A percentile compares a stretch with the other conserved stretches of the same genome.
phyloP scores from a whole-genome alignment of 2,113 vertebrate species.

The Acanthisitta chloris region DNA sequence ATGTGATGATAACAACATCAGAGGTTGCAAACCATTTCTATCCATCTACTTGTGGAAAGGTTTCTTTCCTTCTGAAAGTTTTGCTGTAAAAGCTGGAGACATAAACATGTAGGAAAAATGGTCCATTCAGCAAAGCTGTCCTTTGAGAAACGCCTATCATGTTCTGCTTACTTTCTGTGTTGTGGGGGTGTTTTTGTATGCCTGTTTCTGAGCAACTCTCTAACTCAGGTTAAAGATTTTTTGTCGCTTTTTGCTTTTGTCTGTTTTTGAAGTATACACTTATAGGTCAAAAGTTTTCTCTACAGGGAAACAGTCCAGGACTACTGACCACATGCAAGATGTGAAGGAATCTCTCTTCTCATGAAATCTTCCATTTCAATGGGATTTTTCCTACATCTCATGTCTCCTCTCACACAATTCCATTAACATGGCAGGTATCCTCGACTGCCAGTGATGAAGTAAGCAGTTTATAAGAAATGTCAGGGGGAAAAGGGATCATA shows the following conservation, averaged over 20 bases:
- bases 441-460: neutral
- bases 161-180: constrained; percentile 8
- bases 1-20: neutral
- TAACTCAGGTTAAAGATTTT: neutral
- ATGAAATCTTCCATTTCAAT: neutral
- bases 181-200: neutral
- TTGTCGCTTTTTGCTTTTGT: neutral
- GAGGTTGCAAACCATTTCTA: neutral
- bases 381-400: neutral
- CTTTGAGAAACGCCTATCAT: neutral
- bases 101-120: neutral
- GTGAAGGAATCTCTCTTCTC: neutral
- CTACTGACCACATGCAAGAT: neutral
- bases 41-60: neutral
- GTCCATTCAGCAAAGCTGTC: neutral
- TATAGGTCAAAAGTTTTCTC: neutral
- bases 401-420: neutral
- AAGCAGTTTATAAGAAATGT: neutral
- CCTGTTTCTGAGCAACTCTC: neutral
- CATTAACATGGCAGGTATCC: rapidly evolving
- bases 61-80: neutral
- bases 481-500: neutral
- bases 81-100: neutral
- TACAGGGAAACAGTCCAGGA: neutral
- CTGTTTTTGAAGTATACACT: neutral